These are phyloP conservation scores for Aselliscus stoliczkanus DNA, from an alignment of 2,797 vertebrate genomes.

Conservation along the genomic window DNA sequence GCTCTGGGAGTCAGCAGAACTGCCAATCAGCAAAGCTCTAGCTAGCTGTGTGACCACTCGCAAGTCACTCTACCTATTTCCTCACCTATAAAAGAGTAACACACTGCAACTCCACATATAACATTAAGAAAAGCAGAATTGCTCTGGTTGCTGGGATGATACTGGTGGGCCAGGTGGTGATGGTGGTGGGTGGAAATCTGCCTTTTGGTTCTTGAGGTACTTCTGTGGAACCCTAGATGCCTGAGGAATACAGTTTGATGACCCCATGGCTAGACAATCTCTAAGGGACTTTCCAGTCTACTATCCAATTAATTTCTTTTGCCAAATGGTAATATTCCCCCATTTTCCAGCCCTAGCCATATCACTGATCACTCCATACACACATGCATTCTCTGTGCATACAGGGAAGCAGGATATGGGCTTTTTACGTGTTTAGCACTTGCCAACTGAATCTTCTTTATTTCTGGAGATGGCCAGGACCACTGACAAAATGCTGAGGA, in stretches of 20 bases:
- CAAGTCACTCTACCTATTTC: background rate
- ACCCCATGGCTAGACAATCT: background rate
- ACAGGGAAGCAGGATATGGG: background rate
- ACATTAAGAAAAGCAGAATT: background rate
- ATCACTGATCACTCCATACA: background rate
- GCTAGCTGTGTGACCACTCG: background rate
- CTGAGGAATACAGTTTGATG: background rate
- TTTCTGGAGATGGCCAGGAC: background rate
- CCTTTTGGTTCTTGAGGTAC: background rate
- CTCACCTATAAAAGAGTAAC: background rate
- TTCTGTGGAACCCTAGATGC: background rate
- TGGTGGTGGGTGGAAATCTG: background rate
- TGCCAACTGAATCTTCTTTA: background rate
- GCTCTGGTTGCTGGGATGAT: background rate
- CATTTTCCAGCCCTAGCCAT: background rate
- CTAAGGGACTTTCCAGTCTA: background rate
- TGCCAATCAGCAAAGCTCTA: background rate
- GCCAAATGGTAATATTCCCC: background rate
- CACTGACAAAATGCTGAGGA: background rate
- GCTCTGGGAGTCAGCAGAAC: conserved; percentile 6
- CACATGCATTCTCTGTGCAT: background rate
- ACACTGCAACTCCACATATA: background rate
- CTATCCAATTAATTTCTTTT: background rate
- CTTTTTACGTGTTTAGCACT: background rate
- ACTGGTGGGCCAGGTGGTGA: background rate